Evolutionary conservation across 2,113 vertebrate species (phyloP).

Genomic region (Gavia stellata): DNA sequence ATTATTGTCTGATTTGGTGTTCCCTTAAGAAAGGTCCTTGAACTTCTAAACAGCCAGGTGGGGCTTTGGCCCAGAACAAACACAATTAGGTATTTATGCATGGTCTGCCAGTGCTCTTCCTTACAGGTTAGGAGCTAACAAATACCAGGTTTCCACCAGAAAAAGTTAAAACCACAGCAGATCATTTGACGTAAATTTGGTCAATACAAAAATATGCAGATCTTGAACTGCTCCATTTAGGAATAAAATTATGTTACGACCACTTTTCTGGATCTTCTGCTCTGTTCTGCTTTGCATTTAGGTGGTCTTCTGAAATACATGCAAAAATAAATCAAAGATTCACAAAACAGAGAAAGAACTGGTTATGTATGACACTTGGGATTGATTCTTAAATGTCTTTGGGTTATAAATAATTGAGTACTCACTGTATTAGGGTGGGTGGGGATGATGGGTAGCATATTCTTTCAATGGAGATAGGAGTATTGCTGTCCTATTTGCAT

Average conservation of each 20-base stretch:
- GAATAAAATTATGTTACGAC: not conserved
- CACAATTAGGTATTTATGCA: not conserved
- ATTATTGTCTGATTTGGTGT: not conserved
- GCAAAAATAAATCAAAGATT: not conserved
- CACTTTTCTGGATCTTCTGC: not conserved
- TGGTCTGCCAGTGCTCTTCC: not conserved
- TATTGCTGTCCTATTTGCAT: not conserved
- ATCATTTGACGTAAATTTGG: not conserved
- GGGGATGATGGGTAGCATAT: not conserved
- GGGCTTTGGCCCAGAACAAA: not conserved
- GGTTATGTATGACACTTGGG: not conserved
- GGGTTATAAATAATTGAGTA: not conserved
- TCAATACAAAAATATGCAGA: not conserved
- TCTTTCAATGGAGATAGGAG: not conserved
- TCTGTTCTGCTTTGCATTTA: not conserved
- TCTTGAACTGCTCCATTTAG: not conserved
- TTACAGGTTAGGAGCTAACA: not conserved
- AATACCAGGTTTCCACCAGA: not conserved
- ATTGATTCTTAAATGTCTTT: not conserved
- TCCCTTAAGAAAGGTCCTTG: not conserved
- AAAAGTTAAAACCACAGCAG: not conserved
- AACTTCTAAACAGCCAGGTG: not conserved
- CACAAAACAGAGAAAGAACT: not conserved
- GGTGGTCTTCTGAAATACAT: not conserved
- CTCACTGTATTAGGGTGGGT: not conserved